These are phyloP conservation scores for Sisor rabdophorus DNA, from an alignment of 2,113 vertebrate species.

Conservation along the genomic window DNA sequence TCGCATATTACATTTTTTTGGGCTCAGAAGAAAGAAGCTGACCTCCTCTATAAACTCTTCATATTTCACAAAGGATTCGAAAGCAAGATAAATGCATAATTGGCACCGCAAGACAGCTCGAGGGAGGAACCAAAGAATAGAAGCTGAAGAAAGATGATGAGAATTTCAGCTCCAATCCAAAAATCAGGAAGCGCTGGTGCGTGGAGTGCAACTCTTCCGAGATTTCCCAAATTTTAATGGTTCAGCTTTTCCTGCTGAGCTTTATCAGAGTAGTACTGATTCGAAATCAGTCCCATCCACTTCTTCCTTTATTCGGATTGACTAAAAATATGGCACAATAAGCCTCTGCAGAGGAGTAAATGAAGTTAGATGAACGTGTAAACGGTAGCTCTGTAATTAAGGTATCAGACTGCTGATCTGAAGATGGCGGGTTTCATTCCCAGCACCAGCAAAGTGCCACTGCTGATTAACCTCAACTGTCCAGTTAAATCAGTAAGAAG, in stretches of 20 bases:
- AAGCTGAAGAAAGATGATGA: constrained; percentile 24
- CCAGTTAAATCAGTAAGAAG: too few relatives aligned
- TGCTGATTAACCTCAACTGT: too few relatives aligned
- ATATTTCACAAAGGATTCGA: constrained; percentile 2
- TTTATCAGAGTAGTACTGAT: constrained; percentile 17
- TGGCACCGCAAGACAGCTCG: constrained; percentile 13
- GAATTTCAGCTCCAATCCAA: constrained; percentile 29
- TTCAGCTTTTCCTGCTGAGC: constrained; percentile 33
- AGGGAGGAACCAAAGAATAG: constrained; percentile 5
- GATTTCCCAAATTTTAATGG: constrained; percentile 22
- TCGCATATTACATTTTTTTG: constrained; percentile 9
- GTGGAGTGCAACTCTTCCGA: constrained; percentile 26
- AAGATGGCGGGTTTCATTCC: too few relatives aligned
- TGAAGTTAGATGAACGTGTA: neutral
- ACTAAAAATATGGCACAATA: neutral
- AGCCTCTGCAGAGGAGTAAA: neutral
- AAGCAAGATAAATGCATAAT: constrained; percentile 11
- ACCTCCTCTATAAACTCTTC: constrained; percentile 17
- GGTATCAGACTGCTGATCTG: too few relatives aligned
- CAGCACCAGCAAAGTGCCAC: too few relatives aligned
- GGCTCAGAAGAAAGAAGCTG: neutral
- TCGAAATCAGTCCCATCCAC: neutral
- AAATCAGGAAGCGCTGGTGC: constrained; percentile 12
- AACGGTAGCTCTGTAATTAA: too few relatives aligned
- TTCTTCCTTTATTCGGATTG: neutral